Percentiles rank a stretch among this genome's conserved stretches.
phyloP scores from a whole-genome alignment of 2,113 vertebrate species.

The Peucedramus taeniatus region DNA sequence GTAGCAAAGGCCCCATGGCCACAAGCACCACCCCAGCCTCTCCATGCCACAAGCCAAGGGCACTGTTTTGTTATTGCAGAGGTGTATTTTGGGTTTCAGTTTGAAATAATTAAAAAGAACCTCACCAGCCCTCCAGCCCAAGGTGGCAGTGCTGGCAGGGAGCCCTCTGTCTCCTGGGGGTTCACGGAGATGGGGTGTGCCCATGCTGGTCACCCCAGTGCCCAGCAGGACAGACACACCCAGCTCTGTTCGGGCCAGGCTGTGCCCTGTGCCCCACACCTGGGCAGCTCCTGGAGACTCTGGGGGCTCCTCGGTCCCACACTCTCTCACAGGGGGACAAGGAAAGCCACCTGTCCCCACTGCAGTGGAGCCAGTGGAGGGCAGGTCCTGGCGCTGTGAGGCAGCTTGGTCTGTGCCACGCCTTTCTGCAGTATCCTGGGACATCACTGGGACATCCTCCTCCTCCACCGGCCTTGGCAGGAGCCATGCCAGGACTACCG shows the following conservation, averaged over 20 bases:
- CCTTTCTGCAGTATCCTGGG: neutral
- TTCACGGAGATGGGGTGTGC: neutral
- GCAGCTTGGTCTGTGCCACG: fast-evolving
- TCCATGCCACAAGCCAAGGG: neutral
- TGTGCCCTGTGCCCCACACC: neutral
- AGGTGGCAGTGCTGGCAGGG: neutral
- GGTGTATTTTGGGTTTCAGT: neutral
- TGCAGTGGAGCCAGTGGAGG: fast-evolving
- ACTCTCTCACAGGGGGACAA: fast-evolving
- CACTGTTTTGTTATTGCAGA: neutral
- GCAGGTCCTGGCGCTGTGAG: fast-evolving
- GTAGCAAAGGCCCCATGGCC: fast-evolving
- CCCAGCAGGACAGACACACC: neutral
- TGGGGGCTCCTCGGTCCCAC: fast-evolving
- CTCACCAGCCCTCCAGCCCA: fast-evolving
- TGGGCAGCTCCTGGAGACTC: neutral
- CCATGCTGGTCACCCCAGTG: neutral
- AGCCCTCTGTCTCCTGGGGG: neutral
- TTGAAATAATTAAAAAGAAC: slow-evolving; percentile 22
- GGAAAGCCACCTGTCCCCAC: neutral
- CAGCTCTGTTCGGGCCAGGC: neutral
- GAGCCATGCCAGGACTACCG: slow-evolving; percentile 26
- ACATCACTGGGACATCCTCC: neutral
- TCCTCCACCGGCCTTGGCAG: fast-evolving
- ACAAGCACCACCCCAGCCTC: neutral